A percentile compares a stretch with the other conserved stretches of the same genome.
These are phyloP conservation scores for Zonitis immaculata DNA, from an alignment of 2,888 invertebrate species.

Conservation along the genomic window DNA sequence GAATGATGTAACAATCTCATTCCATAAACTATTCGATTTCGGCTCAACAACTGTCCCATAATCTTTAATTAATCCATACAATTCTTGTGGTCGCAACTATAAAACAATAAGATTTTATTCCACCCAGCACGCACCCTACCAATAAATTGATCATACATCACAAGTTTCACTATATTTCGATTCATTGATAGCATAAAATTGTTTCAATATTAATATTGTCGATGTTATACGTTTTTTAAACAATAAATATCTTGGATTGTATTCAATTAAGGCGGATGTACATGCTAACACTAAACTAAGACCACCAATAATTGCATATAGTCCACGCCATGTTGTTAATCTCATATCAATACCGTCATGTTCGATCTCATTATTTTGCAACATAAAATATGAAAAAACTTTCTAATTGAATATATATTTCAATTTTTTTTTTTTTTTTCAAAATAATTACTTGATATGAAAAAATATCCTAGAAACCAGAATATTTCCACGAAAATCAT, in stretches of 20 bases:
- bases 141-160: conserved; percentile 29
- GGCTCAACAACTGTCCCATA: conserved; percentile 26
- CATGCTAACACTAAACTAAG: conserved; percentile 45
- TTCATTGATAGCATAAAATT: conserved; percentile 50
- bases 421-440: too few species aligned
- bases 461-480: conserved; percentile 43
- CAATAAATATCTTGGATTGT: conserved; percentile 48
- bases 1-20: not conserved
- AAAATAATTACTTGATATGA: conserved; percentile 35
- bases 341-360: conserved; percentile 30
- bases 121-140: not conserved
- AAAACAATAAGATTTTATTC: conserved; percentile 9
- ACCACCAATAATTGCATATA: conserved; percentile 45
- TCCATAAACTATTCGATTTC: conserved; percentile 19
- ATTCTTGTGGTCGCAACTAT: conserved; percentile 28
- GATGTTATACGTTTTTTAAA: conserved; percentile 39
- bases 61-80: conserved; percentile 28
- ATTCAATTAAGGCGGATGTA: conserved; percentile 44
- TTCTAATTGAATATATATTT: not conserved
- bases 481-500: conserved; percentile 43
- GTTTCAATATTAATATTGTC: conserved; percentile 44
- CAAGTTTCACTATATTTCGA: conserved; percentile 48
- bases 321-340: conserved; percentile 48
- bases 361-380: conserved; percentile 20
- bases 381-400: conserved; percentile 24